Base-by-base conservation (phyloP, 2,113 vertebrate species). In the Aegypius monachus region DNA sequence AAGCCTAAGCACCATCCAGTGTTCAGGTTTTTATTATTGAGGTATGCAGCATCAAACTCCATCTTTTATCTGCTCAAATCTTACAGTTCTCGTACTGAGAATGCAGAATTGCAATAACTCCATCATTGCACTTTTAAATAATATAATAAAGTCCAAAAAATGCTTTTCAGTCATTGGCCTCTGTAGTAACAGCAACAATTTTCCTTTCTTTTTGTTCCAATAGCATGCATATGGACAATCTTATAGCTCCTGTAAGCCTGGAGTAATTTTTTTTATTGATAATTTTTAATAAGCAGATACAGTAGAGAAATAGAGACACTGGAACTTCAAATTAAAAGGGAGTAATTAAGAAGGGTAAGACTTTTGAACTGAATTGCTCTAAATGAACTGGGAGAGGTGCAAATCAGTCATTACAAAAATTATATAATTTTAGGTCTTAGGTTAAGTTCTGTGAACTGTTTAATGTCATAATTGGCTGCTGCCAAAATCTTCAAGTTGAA, bases 401-500 rank as follows among this genome's bases (percentile, higher is more conserved):
- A 94, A 98, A 97, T 95, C 96, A 98, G 94, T 95, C 97, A 97
- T 98, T 96, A 97, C 95, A 97, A 98, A 97, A 98, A 98, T 98
- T 91, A 98, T 97, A 93, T 96, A 97, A 97, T 98, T 97, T 97
- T 93, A 96, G 97, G 96, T 95, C 96, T 97, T 96, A 97, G 96
- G 95, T 98, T 97, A 98, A 98, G 90, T 97, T 97, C 97, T 94
- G 93, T 97, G 98, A 98, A 97, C 98, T 98, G 97, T 98, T 98
- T 98, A 98, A 98, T 98, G 97, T 98, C 97, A 98, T 98, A 98
- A 98, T 98, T 98, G 97, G 97, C 91, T 97, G 97, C 97, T 98
- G 98, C 95, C 97, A 98, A 95, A 96, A 77, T 96, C 95, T 7
- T 98, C 98, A 98, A 97, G 95, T 95, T 96, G 96, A 98, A 97